phyloP scores from a whole-genome alignment of 1,140 invertebrate genomes.

The Hetaerina americana region DNA sequence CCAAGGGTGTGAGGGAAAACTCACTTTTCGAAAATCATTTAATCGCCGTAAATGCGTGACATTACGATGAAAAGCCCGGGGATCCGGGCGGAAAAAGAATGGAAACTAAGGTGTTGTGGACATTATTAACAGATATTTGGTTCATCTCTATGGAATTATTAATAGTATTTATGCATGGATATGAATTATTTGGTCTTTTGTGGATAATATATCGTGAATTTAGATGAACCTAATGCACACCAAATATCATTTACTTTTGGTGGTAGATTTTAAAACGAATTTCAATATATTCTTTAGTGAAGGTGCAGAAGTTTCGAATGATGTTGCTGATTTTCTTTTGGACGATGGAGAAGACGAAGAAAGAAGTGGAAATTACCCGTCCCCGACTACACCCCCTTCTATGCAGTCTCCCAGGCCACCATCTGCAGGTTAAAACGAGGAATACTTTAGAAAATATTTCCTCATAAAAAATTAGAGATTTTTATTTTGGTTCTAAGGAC shows the following conservation, averaged over 20 bases:
- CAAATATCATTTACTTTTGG: too few relatives aligned
- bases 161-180: too few relatives aligned
- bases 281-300: background rate
- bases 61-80: background rate
- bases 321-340: conserved; percentile 4
- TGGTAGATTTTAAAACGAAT: too few relatives aligned
- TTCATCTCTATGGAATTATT: too few relatives aligned
- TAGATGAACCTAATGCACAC: too few relatives aligned
- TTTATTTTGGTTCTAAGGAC: too few relatives aligned
- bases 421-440: conserved; percentile 40
- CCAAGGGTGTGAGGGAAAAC: too few relatives aligned
- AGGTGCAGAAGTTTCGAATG: background rate
- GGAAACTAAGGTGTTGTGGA: background rate
- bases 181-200: too few relatives aligned
- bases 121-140: background rate
- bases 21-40: too few relatives aligned
- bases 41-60: too few relatives aligned
- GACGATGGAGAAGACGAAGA: conserved; percentile 2
- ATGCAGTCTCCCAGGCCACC: conserved; percentile 50
- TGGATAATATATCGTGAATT: too few relatives aligned
- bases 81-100: background rate
- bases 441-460: conserved; percentile 4
- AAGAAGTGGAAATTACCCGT: background rate
- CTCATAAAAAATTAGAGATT: background rate
- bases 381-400: conserved; percentile 35